A percentile compares a stretch with the other conserved stretches of the same genome.
phyloP scores from a whole-genome alignment of 1,140 invertebrate genomes.

The Apis dorsata region DNA sequence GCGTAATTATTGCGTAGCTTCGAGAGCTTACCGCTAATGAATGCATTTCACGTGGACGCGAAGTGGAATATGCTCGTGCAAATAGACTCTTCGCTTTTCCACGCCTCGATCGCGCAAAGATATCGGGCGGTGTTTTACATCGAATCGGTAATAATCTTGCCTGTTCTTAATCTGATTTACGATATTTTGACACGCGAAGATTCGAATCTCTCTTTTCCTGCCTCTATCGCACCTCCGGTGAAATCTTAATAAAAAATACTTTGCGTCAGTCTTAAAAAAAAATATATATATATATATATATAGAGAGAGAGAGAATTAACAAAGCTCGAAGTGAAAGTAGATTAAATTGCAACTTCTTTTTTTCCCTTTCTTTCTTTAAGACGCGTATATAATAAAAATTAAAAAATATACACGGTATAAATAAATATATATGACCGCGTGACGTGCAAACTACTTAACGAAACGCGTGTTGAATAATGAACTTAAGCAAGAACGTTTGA shows the following conservation, averaged over 20 bases:
- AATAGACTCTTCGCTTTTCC: slow-evolving; percentile 1
- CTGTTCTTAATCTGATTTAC: neutral
- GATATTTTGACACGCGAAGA: slow-evolving; percentile 5
- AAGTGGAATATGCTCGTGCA: neutral
- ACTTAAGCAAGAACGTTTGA: no score
- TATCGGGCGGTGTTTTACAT: neutral
- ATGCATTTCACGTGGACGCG: slow-evolving; percentile 7
- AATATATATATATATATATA: neutral
- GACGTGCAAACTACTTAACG: neutral
- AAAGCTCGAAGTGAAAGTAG: slow-evolving; percentile 2
- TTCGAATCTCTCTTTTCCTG: neutral
- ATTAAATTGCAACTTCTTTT: neutral
- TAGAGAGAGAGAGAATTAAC: neutral
- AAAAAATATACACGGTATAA: neutral
- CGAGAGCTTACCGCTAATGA: neutral
- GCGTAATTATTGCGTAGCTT: slow-evolving; percentile 37
- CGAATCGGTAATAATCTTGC: neutral
- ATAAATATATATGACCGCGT: neutral
- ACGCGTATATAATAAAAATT: neutral
- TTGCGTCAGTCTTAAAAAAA: neutral
- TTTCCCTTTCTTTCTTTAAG: no score
- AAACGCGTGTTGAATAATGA: neutral
- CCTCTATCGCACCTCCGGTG: neutral
- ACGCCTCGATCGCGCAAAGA: no score
- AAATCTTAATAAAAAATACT: neutral